Evolutionary conservation across 2,888 invertebrate species (phyloP).

Genomic region (Apamea crenata): DNA sequence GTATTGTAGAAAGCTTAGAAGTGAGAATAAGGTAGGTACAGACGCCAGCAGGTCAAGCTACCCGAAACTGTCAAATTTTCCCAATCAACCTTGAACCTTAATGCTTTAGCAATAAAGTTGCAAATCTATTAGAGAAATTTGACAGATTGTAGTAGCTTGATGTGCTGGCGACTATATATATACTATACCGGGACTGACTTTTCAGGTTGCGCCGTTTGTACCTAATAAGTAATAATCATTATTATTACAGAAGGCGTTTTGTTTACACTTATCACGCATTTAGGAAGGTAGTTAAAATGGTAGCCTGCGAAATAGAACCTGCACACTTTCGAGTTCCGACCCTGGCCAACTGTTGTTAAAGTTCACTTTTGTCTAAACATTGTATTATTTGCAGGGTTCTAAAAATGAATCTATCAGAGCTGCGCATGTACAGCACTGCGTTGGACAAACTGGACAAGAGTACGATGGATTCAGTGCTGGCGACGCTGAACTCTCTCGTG

Average conservation of each 20-base stretch:
- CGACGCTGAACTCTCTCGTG: constrained; percentile 91
- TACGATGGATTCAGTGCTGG: constrained; percentile 86
- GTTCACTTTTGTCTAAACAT: background rate
- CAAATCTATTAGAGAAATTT: too few species aligned
- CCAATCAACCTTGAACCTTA: too few species aligned
- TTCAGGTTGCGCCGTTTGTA: background rate
- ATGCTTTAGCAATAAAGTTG: too few species aligned
- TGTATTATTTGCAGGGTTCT: constrained; percentile 86
- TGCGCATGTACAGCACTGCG: constrained; percentile 92
- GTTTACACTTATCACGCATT: background rate
- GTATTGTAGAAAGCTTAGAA: background rate
- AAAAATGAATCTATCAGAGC: constrained; percentile 93
- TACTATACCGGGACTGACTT: background rate
- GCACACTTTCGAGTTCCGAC: background rate
- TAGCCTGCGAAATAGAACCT: background rate
- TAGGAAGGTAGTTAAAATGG: background rate
- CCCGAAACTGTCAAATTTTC: too few species aligned
- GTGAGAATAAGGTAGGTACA: background rate
- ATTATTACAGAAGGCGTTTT: background rate
- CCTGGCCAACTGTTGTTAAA: background rate
- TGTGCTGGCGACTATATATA: too few species aligned
- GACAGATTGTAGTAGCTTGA: too few species aligned
- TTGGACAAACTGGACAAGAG: constrained; percentile 85
- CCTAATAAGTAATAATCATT: background rate
- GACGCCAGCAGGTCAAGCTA: too few species aligned